Evolutionary conservation across 2,888 invertebrate genomes (phyloP).

Genomic region (Heliconius cydno): DNA sequence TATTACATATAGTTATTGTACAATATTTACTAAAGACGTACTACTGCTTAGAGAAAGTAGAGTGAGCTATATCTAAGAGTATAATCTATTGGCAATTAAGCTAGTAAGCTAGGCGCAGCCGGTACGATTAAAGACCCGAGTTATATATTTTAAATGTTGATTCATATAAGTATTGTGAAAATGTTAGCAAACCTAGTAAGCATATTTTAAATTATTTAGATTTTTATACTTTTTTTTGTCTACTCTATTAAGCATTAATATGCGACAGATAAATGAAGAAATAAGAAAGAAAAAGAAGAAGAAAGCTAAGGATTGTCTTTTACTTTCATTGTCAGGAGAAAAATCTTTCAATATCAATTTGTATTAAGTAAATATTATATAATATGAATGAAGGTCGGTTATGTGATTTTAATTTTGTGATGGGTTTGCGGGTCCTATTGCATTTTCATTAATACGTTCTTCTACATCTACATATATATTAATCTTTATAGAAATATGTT

Average conservation of each 20-base stretch:
- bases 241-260: too few relatives aligned
- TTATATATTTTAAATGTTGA: neutral
- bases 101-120: conserved; percentile 10
- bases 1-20: conserved; percentile 3
- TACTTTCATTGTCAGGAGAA: neutral
- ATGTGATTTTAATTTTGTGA: neutral
- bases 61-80: conserved; percentile 7
- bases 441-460: neutral
- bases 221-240: too few relatives aligned
- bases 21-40: conserved; percentile 11
- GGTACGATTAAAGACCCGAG: neutral
- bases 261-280: too few relatives aligned
- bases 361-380: neutral
- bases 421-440: neutral
- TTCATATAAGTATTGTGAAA: neutral
- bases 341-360: neutral
- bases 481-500: neutral
- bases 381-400: neutral
- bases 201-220: neutral
- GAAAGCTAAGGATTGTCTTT: neutral
- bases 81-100: conserved; percentile 22
- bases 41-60: conserved; percentile 8
- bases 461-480: neutral
- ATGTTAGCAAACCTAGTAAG: neutral
- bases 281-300: too few relatives aligned